Percentiles rank a stretch among this genome's conserved stretches.
Conservation (phyloP, 2,888 invertebrate genomes). For the Polymixis lichenea region DNA sequence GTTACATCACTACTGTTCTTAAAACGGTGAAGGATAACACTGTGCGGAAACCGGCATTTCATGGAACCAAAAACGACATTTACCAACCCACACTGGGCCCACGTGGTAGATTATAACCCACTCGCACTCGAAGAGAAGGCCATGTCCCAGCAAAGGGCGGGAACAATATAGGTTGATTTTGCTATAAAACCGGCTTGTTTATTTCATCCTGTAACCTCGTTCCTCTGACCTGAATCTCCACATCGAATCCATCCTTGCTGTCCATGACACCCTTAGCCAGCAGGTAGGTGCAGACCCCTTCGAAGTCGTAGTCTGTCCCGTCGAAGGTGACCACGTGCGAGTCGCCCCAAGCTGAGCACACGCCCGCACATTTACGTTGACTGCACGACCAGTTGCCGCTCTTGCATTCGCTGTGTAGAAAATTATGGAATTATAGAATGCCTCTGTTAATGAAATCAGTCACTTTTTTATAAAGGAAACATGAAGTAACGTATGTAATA, state of each 20-base stretch:
- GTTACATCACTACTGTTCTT: too few relatives aligned
- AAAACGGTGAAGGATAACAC: too few relatives aligned
- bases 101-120: too few relatives aligned
- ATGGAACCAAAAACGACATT: too few relatives aligned
- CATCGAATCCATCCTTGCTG: constrained; percentile 92
- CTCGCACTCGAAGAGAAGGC: too few relatives aligned
- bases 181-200: background rate
- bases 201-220: background rate
- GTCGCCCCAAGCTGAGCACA: constrained; percentile 97
- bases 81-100: too few relatives aligned
- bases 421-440: background rate
- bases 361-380: constrained; percentile 93
- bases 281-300: constrained; percentile 97
- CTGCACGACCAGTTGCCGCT: constrained; percentile 96
- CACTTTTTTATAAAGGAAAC: too few relatives aligned
- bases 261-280: constrained; percentile 93
- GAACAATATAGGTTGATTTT: too few relatives aligned
- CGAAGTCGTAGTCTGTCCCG: constrained; percentile 95
- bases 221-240: constrained; percentile 91
- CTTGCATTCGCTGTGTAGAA: constrained; percentile 91
- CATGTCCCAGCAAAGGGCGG: too few relatives aligned
- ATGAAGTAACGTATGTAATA: too few relatives aligned
- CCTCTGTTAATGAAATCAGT: background rate
- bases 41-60: too few relatives aligned
- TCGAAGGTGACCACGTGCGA: constrained; percentile 97